Evolutionary conservation across 2,888 invertebrate genomes (phyloP).

Genomic region (Nemotelus pantherinus): DNA sequence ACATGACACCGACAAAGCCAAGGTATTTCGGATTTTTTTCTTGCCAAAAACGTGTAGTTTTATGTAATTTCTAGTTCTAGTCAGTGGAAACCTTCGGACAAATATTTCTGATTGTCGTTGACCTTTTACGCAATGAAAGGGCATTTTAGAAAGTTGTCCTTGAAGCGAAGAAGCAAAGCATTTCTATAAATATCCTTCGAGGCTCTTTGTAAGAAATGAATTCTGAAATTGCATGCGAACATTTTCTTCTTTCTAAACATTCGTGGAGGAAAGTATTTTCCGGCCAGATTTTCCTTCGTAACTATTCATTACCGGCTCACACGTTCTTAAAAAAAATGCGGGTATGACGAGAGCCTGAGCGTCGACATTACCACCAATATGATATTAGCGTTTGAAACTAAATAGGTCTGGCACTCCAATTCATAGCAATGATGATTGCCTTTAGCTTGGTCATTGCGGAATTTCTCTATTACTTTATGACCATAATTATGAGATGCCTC

Average conservation of each 20-base stretch:
- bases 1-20: conserved; percentile 29
- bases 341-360: no score
- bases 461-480: conserved; percentile 27
- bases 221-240: conserved; percentile 24
- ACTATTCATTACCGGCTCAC: neutral
- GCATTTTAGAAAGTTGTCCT: conserved; percentile 42
- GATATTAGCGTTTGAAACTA: no score
- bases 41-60: conserved; percentile 17
- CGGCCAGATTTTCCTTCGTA: neutral
- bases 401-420: neutral
- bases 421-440: conserved; percentile 15
- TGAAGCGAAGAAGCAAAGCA: conserved; percentile 15
- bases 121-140: conserved; percentile 33
- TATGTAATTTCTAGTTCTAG: conserved; percentile 15
- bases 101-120: conserved; percentile 11
- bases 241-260: conserved; percentile 7
- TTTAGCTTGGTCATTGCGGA: neutral
- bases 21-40: neutral
- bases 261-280: conserved; percentile 4
- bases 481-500: conserved; percentile 30
- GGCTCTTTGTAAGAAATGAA: conserved; percentile 4
- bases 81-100: conserved; percentile 14
- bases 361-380: no score
- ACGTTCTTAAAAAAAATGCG: no score
- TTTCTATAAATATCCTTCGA: neutral